Evolutionary conservation across 2,113 vertebrate species (phyloP).

Genomic region (Leuciscus idus): DNA sequence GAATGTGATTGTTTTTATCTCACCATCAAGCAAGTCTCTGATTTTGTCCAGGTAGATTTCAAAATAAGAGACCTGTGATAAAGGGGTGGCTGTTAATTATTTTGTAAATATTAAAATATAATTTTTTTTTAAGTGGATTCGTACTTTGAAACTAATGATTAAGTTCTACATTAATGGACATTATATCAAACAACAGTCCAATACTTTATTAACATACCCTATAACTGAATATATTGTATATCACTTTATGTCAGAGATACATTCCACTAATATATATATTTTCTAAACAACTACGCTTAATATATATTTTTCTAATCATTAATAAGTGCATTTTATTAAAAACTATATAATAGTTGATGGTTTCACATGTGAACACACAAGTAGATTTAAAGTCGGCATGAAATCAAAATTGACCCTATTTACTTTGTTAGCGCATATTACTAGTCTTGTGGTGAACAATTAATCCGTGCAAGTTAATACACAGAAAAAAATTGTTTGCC

Average conservation of each 20-base stretch:
- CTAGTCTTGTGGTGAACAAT: too few relatives aligned
- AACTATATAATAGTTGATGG: neutral
- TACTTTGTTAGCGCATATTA: too few relatives aligned
- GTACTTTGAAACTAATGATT: neutral
- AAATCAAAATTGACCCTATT: too few relatives aligned
- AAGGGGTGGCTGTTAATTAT: conserved; percentile 55
- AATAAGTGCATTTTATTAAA: neutral
- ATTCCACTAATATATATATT: neutral
- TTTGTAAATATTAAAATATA: neutral
- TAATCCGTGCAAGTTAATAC: too few relatives aligned
- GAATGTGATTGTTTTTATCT: conserved; percentile 59
- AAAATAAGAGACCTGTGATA: conserved; percentile 92
- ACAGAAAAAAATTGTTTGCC: too few relatives aligned
- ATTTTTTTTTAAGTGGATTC: neutral
- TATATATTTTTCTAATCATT: neutral
- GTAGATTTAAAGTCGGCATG: too few relatives aligned
- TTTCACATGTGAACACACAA: neutral
- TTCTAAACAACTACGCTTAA: neutral
- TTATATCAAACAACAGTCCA: neutral
- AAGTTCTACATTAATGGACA: too few relatives aligned
- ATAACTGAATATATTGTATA: neutral
- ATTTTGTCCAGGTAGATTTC: conserved; percentile 99
- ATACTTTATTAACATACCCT: neutral
- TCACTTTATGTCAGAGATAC: neutral
- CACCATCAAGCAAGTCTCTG: conserved; percentile 92